Conservation (phyloP, 2,113 vertebrate genomes). For the Pseudolaguvia tuberculata region DNA sequence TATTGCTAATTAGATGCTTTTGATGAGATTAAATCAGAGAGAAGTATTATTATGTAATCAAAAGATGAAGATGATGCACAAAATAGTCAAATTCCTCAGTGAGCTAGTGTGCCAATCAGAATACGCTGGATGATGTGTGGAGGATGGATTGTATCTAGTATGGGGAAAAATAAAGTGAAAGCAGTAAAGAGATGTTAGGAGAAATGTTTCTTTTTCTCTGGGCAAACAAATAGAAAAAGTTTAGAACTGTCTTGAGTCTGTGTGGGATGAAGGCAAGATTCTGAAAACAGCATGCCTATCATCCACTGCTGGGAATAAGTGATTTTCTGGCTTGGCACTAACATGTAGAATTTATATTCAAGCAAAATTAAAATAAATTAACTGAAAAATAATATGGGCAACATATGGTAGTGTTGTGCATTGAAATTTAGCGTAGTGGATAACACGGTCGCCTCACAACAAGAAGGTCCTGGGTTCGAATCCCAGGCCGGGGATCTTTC, state of each 20-base stretch:
- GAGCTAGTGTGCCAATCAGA: constrained; percentile 21
- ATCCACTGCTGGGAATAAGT: background rate
- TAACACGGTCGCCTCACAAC: too few species aligned
- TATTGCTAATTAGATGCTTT: constrained; percentile 24
- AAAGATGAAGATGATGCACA: background rate
- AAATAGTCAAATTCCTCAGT: constrained; percentile 10
- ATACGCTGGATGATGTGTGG: constrained; percentile 15
- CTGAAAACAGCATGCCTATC: background rate
- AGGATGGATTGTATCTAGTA: background rate
- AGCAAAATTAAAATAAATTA: background rate
- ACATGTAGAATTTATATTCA: background rate
- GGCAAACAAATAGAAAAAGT: constrained; percentile 2
- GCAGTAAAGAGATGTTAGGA: background rate
- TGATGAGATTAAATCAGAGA: constrained; percentile 26
- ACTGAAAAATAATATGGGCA: too few species aligned
- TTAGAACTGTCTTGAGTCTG: constrained; percentile 7
- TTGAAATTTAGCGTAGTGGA: too few species aligned
- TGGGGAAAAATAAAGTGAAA: background rate
- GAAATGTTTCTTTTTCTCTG: constrained; percentile 4
- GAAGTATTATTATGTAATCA: constrained; percentile 31
- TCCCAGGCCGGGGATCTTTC: too few species aligned
- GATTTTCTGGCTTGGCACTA: background rate
- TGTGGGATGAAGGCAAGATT: constrained; percentile 1
- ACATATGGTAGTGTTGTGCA: too few species aligned
- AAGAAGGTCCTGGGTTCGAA: too few species aligned